Evolutionary conservation across 2,113 vertebrate species (phyloP), one percentile per base, ranked within the genome.

Genomic region (Rhagologus leucostigma): DNA sequence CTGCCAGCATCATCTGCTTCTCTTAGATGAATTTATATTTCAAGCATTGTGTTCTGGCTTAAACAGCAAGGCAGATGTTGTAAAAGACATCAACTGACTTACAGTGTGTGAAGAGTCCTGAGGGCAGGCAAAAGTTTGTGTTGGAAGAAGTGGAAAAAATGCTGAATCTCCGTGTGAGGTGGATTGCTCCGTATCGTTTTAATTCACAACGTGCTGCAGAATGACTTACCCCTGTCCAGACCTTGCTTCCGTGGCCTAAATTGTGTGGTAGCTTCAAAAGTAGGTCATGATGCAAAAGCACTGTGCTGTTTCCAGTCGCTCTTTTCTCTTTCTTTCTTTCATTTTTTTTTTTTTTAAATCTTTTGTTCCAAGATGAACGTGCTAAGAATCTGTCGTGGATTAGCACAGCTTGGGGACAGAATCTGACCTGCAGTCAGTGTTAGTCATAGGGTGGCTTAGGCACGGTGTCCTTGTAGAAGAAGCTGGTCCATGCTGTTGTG

Each of bases 201-300:
- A 33, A 62, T 80, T 73, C 1, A 2, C 50, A 77, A 7, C 0
- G 1, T 74, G 44, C 68, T 89, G 60, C 77, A 57, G 84, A 70
- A 74, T 57, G 27, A 91, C 60, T 84, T 65, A 12, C 50, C 52
- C 44, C 29, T 30, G 59, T 30, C 17, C 65, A 47, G 41, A 69
- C 55, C 26, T 90, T 49, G 71, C 71, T 89, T 90, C 16, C 2
- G 33, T 92, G 88, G 82, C 88, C 53, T 82, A n/a, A 93, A 71
- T 71, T 92, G 47, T 71, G 65, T 85, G 46, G 68, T 57, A 82
- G 57, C 49, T 41, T 87, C 42, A 53, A 70, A 95, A 96, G 80
- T 80, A 94, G 93, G 89, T 96, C 76, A 80, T 42, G 80, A 80
- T 96, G 83, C 41, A 90, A 85, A 93, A 87, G 52, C 52, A 35